Conservation (phyloP, 2,113 vertebrate genomes). For the Lasiurus borealis region DNA sequence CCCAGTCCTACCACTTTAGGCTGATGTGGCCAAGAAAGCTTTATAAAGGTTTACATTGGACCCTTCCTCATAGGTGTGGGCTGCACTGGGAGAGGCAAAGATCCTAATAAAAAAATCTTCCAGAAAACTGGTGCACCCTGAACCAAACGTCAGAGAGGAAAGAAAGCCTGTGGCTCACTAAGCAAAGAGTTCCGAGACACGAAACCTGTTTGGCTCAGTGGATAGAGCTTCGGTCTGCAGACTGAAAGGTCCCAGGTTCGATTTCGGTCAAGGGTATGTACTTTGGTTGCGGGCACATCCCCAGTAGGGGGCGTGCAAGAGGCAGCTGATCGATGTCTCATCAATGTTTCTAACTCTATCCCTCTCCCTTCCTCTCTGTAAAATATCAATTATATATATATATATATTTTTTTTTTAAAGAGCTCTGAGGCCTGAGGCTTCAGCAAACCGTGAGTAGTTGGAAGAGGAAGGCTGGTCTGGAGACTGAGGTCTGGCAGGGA, state of each 20-base stretch:
- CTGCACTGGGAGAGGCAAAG: background rate
- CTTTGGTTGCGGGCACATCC: no score
- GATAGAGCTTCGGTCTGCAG: no score
- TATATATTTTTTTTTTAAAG: no score
- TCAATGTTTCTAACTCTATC: no score
- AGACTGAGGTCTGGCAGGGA: background rate
- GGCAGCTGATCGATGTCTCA: no score
- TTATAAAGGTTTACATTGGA: background rate
- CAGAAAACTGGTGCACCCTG: background rate
- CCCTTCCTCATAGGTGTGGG: background rate
- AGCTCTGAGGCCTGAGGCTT: background rate
- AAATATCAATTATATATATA: no score
- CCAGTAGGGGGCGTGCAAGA: no score
- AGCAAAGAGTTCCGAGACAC: background rate
- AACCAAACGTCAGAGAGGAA: background rate
- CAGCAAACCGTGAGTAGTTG: background rate
- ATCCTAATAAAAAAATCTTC: background rate
- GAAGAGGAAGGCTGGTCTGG: background rate
- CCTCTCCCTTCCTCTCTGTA: no score
- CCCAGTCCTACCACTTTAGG: background rate
- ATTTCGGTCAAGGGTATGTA: no score
- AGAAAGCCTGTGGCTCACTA: accelerated
- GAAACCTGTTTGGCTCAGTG: no score
- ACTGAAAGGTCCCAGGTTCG: no score
- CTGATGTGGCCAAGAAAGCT: background rate